These are phyloP conservation scores for Oryzias curvinotus DNA, from an alignment of 2,113 vertebrate genomes.

Conservation along the genomic window DNA sequence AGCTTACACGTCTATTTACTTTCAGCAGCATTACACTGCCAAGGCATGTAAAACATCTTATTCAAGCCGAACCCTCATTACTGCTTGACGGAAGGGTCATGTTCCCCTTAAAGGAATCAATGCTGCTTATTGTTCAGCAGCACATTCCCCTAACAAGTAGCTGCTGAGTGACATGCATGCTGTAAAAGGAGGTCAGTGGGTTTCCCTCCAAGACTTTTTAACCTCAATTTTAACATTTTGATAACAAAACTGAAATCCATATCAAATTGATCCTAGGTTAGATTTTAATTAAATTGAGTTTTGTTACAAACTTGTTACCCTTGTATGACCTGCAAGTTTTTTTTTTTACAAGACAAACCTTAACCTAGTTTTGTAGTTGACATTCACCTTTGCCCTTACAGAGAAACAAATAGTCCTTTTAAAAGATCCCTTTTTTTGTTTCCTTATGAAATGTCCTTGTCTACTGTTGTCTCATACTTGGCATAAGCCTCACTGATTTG, in stretches of 20 bases:
- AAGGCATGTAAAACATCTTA: slow-evolving; percentile 3
- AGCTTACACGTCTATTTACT: slow-evolving; percentile 5
- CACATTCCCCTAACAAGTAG: slow-evolving; percentile 16
- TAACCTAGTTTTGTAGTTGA: not conserved
- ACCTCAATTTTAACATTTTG: slow-evolving; percentile 7
- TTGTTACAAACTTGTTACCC: slow-evolving; percentile 4
- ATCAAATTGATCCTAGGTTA: not conserved
- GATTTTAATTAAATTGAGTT: slow-evolving; percentile 2
- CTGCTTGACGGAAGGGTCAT: slow-evolving; percentile 11
- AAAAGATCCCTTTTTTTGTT: not conserved
- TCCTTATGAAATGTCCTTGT: not conserved
- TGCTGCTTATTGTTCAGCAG: slow-evolving; percentile 38
- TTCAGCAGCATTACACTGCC: slow-evolving; percentile 8
- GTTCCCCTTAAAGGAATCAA: slow-evolving; percentile 27
- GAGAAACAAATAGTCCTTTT: not conserved
- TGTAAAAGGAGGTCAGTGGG: slow-evolving; percentile 5
- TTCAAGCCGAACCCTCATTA: slow-evolving; percentile 35
- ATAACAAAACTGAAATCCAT: not conserved
- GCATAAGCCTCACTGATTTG: not conserved
- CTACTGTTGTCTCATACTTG: too few species aligned
- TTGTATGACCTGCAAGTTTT: not conserved
- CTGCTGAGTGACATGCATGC: slow-evolving; percentile 1
- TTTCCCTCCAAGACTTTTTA: not conserved
- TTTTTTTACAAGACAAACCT: not conserved
- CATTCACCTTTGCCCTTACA: not conserved